phyloP scores from a whole-genome alignment of 2,888 invertebrate genomes.

The Meghimatium bilineatum region DNA sequence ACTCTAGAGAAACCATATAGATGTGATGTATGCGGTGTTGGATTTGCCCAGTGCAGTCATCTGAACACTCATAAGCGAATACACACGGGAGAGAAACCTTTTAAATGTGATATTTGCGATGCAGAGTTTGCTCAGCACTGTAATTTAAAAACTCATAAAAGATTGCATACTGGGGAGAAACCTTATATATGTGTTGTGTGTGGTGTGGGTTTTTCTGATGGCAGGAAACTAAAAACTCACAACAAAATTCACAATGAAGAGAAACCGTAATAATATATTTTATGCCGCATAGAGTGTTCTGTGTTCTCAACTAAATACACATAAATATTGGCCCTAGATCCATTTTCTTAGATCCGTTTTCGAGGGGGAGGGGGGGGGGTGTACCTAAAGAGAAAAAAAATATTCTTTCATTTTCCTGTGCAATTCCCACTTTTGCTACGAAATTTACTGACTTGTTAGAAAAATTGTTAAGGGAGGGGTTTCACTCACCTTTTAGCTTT shows the following conservation, averaged over 20 bases:
- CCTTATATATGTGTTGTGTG: neutral
- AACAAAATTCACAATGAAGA: neutral
- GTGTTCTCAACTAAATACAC: neutral
- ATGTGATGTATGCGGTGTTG: slow-evolving; percentile 12
- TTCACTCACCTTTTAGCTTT: too few species aligned
- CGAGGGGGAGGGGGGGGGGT: too few species aligned
- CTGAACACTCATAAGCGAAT: neutral
- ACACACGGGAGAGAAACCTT: slow-evolving; percentile 18
- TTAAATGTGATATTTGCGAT: neutral
- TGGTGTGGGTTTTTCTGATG: neutral
- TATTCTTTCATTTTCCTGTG: too few species aligned
- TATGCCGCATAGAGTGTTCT: neutral
- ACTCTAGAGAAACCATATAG: neutral
- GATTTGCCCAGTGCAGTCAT: neutral
- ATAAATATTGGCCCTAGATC: too few species aligned
- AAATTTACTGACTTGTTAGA: too few species aligned
- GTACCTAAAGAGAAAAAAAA: too few species aligned
- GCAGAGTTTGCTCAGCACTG: neutral
- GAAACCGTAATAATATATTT: neutral
- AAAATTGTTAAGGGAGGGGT: too few species aligned
- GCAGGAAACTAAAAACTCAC: neutral
- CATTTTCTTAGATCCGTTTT: too few species aligned
- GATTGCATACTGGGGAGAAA: slow-evolving; percentile 8
- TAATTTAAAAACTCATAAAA: neutral
- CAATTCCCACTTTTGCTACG: too few species aligned